Base-by-base conservation (phyloP, 1,140 invertebrate species). In the Andricus grossulariae region DNA sequence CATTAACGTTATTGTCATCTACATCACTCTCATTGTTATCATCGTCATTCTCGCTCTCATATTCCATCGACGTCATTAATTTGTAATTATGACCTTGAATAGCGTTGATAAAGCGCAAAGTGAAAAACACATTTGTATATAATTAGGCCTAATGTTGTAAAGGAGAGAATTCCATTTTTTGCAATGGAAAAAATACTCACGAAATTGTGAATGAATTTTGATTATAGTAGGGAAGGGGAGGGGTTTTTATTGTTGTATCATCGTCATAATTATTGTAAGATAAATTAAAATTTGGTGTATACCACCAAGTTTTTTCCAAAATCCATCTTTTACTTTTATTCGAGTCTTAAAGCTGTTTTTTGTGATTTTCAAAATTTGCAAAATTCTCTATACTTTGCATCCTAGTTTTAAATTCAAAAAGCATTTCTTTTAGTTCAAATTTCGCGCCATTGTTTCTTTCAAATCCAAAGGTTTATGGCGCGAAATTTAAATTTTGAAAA, bases 101-200 rank as follows among this genome's bases (percentile, higher is more conserved):
- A 54, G 52, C 52, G 18, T 54, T 19, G 18, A 54, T 54, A 19
- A 54, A 54, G 8, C 52, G n/a, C 18, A 19, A 54, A n/a, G 52
- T 54, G 18, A 54, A 54, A n/a, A 54, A 66, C 60, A 66, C 60
- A 75, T 80, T 76, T 85, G 82, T 84, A 84, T 71, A 84, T 85
- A 85, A 72, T 80, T 79, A 82, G 80, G 83, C 82, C 82, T 83
- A 82, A 84, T 57, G 57, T 73, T 85, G 81, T 84, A 83, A 83
- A 82, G 81, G 80, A 82, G 82, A 83, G 75, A 83, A 85, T 83
- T 84, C 83, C 80, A 79, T 82, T 81, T 50, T 21, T 13, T n/a
- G 49, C 18, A 80, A 81, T 82, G 81, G 82, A 82, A 79, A 80
- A 39, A 80, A 84, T 80, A 82, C 81, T 84, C 80, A 85, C 79